A percentile compares a stretch with the other conserved stretches of the same genome.
Evolutionary conservation across 2,113 vertebrate species (phyloP).

Genomic region (Desmodus rotundus): DNA sequence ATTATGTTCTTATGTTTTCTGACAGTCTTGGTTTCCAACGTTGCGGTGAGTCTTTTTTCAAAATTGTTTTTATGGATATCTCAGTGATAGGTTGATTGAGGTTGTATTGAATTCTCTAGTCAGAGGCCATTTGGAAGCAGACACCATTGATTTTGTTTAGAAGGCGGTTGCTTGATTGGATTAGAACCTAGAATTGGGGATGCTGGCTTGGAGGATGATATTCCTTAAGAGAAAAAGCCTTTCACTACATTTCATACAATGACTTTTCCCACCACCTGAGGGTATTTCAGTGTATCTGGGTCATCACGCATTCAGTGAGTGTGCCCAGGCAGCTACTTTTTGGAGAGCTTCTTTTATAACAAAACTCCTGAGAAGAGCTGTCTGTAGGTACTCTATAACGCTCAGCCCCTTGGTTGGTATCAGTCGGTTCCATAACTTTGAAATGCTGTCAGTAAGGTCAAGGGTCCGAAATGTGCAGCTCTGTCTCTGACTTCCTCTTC

Average conservation of each 20-base stretch:
- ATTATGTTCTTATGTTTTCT: constrained; percentile 14
- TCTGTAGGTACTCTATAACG: not conserved
- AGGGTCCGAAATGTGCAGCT: not conserved
- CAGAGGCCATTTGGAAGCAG: not conserved
- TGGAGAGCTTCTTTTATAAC: not conserved
- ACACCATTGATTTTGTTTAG: constrained; percentile 14
- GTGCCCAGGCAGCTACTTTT: not conserved
- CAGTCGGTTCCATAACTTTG: not conserved
- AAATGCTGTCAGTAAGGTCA: not conserved
- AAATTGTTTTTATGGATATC: not conserved
- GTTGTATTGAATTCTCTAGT: not conserved
- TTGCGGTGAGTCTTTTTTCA: not conserved
- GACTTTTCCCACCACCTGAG: not conserved
- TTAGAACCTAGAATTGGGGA: not conserved
- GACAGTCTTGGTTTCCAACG: not conserved
- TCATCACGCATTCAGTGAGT: not conserved
- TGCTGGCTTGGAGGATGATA: not conserved
- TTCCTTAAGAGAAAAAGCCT: not conserved
- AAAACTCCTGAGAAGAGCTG: not conserved
- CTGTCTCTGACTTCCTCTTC: not conserved
- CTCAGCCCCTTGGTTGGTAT: not conserved
- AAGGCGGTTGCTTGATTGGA: not conserved
- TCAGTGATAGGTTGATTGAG: not conserved
- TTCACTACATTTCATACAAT: not conserved
- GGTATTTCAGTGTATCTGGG: not conserved